phyloP scores from a whole-genome alignment of 2,113 vertebrate species.

The Hippocampus mohnikei region DNA sequence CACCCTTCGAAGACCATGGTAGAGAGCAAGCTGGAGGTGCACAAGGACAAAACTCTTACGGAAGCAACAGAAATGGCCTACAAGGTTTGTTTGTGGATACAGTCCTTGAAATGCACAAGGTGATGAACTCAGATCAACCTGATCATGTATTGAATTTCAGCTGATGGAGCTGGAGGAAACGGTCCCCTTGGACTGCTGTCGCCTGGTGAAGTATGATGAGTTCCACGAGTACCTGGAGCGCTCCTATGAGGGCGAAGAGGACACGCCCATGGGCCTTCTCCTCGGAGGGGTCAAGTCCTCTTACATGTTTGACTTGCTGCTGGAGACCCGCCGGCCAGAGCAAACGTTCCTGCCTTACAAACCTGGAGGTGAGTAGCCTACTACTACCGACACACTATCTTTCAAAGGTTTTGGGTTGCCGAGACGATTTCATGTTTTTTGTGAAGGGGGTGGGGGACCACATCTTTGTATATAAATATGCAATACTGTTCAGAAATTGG shows the following conservation, averaged over 20 bases:
- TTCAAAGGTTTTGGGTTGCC: background rate
- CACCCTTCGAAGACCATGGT: constrained; percentile 95
- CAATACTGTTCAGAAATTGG: too few species aligned
- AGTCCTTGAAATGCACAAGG: background rate
- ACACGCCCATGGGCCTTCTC: constrained; percentile 91
- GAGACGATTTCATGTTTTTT: background rate
- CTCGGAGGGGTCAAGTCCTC: constrained; percentile 97
- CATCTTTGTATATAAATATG: too few species aligned
- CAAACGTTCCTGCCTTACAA: constrained; percentile 95
- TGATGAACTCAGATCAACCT: background rate
- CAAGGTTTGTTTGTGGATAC: constrained; percentile 75
- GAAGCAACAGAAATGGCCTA: constrained; percentile 94
- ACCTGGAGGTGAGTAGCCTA: constrained; percentile 84
- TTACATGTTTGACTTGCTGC: constrained; percentile 95
- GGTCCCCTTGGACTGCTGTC: constrained; percentile 87
- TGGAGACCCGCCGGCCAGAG: constrained; percentile 89
- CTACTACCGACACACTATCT: background rate
- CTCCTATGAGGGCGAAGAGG: constrained; percentile 93
- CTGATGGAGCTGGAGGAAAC: constrained; percentile 89
- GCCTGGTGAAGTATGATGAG: constrained; percentile 96
- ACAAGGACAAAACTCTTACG: constrained; percentile 92
- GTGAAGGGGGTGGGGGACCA: too few species aligned
- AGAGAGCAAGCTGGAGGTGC: constrained; percentile 96
- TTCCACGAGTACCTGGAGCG: constrained; percentile 97
- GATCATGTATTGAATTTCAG: constrained; percentile 60